phyloP scores from a whole-genome alignment of 2,888 invertebrate species.

The Philaethria dido region DNA sequence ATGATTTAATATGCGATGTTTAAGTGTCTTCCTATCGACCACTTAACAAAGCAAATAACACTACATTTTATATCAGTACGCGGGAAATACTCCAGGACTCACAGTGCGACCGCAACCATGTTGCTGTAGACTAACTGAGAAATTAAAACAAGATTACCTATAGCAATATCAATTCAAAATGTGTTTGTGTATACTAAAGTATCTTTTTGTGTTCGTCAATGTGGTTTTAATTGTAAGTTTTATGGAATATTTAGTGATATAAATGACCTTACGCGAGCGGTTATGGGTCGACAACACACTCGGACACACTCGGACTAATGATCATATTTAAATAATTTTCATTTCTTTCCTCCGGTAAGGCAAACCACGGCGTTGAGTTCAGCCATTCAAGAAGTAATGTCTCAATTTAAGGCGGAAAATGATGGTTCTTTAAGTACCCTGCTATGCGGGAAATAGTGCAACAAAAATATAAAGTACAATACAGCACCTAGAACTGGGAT shows the following conservation, averaged over 20 bases:
- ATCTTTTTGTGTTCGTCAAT: neutral
- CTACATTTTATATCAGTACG: constrained; percentile 1
- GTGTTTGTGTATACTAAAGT: neutral
- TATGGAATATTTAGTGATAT: neutral
- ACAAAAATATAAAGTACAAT: too few relatives aligned
- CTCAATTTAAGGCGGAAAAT: too few relatives aligned
- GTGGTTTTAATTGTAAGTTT: neutral
- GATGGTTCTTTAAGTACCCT: too few relatives aligned
- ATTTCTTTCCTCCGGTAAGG: too few relatives aligned
- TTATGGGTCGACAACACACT: too few relatives aligned
- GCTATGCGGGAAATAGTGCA: too few relatives aligned
- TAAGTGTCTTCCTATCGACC: neutral
- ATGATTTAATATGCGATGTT: constrained; percentile 2
- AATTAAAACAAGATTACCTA: neutral
- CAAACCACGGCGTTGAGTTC: too few relatives aligned
- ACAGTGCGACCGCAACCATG: neutral
- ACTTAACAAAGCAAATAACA: constrained; percentile 2
- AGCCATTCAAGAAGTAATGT: too few relatives aligned
- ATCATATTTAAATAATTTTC: too few relatives aligned
- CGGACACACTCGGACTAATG: too few relatives aligned
- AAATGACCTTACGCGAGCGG: neutral
- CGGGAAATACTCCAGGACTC: neutral
- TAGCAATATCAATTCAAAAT: neutral
- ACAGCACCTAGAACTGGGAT: too few relatives aligned
- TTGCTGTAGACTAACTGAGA: neutral